phyloP scores from a whole-genome alignment of 1,140 invertebrate species.

The Mizuhopecten yessoensis region DNA sequence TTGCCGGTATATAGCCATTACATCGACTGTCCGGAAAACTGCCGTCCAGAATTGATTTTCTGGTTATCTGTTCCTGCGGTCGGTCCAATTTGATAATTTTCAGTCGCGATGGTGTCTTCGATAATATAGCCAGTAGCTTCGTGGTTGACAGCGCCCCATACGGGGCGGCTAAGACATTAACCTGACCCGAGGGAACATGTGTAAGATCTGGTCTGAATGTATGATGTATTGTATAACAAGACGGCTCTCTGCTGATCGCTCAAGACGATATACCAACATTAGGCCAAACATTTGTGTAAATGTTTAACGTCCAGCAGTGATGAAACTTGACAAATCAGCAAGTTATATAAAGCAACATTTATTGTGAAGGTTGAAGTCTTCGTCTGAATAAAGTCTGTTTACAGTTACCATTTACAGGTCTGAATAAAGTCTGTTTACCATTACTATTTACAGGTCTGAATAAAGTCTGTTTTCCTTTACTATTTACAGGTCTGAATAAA shows the following conservation, averaged over 20 bases:
- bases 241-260: background rate
- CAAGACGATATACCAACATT: background rate
- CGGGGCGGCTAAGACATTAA: background rate
- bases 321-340: background rate
- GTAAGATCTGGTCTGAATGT: background rate
- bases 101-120: background rate
- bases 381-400: no score
- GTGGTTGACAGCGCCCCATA: background rate
- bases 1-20: background rate
- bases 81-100: conserved; percentile 16
- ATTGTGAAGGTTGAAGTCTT: background rate
- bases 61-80: background rate
- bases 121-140: background rate
- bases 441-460: no score
- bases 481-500: no score
- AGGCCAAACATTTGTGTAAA: background rate
- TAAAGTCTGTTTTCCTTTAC: no score
- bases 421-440: background rate
- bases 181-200: background rate
- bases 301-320: background rate
- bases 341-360: background rate
- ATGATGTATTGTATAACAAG: background rate
- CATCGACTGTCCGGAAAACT: conserved; percentile 17
- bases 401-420: no score
- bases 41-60: conserved; percentile 3